Evolutionary conservation across 2,797 vertebrate species (phyloP), one percentile per base, ranked within the genome.

Genomic region (Pangasius larnaudii): DNA sequence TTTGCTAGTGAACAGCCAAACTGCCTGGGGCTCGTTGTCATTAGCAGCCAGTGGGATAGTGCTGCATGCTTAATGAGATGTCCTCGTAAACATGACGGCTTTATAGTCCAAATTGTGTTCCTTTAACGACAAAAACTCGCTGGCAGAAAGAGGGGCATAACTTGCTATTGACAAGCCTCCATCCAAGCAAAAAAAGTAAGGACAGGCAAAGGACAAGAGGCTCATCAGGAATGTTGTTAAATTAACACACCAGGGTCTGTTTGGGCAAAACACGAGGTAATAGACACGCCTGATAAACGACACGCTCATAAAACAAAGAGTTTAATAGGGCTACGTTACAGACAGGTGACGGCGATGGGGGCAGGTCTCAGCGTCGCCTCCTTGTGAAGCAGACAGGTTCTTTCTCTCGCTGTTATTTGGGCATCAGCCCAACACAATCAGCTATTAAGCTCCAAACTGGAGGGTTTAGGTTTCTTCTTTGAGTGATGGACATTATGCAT

Each of bases 391-490:
- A 83, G 83, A 49, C 77, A 19, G 36, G 53, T 58, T 42, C 58
- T 88, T 85, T 82, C 78, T 87, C 81, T 30, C 39, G 85, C 90
- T 92, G 90, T 91, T 91, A 93, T 92, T 91, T 90, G 59, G 79
- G 79, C 27, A 7, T 92, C 91, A 88, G 87, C 89, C 75, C 61
- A 91, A 90, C 85, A 89, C 85, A 91, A 92, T 94, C 94, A 92
- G 89, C 89, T 92, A 92, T 92, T 93, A 94, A 90, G 85, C 91
- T 90, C 91, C 87, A 91, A 95, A 95, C 91, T 89, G 93, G 87
- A 87, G 94, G 58, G 93, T 93, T 92, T 90, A 92, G 92, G 92
- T 91, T 93, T 91, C 27, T 24, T 59, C 42, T 39, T 10, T 2
- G 51, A 56, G 53, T 79, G 30, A 80, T 42, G 30, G 56, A 13